Conservation (phyloP, 2,113 vertebrate genomes). For the Myotis lucifugus region DNA sequence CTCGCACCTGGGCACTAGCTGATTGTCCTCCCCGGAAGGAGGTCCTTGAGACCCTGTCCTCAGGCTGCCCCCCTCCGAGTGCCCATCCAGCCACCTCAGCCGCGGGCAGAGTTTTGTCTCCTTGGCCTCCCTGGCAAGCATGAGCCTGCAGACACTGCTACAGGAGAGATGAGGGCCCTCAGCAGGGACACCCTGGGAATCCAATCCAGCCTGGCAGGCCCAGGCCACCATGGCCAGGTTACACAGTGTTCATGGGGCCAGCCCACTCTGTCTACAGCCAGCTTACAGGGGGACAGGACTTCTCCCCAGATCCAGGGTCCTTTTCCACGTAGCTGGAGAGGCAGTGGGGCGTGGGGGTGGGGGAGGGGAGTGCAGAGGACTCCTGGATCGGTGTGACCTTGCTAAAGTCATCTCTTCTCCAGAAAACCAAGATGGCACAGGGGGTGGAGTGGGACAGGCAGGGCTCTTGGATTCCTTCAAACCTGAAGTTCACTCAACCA, state of each 20-base stretch:
- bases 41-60: not conserved
- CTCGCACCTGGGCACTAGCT: not conserved
- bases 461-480: not conserved
- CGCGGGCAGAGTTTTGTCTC: not conserved
- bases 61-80: rapidly evolving
- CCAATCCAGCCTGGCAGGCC: not conserved
- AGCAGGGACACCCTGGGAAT: not conserved
- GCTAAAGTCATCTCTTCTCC: not conserved
- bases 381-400: not conserved
- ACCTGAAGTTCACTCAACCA: not conserved
- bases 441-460: not conserved
- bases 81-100: not conserved
- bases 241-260: not conserved
- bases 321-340: not conserved
- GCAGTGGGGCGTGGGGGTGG: not conserved
- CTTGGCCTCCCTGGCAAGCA: not conserved
- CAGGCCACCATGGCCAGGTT: not conserved
- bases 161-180: not conserved
- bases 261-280: not conserved
- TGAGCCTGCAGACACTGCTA: not conserved
- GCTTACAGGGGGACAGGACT: not conserved
- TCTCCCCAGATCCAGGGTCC: not conserved
- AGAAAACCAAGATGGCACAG: not conserved
- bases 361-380: not conserved
- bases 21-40: not conserved